Conservation (phyloP, 2,113 vertebrate genomes). For the Crotalus horridus region DNA sequence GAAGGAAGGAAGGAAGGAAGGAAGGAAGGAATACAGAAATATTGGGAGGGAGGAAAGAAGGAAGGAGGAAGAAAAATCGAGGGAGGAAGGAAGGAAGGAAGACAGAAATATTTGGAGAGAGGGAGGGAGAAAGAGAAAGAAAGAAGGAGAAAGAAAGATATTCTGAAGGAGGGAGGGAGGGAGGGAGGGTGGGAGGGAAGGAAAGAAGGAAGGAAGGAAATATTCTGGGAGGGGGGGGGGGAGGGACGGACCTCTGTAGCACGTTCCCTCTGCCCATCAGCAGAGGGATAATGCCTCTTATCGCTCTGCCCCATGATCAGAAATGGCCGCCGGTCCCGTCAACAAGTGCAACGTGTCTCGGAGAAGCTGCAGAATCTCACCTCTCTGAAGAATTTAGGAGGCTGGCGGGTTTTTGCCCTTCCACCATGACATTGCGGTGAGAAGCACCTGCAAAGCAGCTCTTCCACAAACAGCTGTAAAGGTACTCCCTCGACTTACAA, state of each 20-base stretch:
- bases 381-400: constrained; percentile 5
- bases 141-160: no score
- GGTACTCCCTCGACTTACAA: no score
- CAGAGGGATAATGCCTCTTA: background rate
- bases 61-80: constrained; percentile 57
- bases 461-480: no score
- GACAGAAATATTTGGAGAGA: no score
- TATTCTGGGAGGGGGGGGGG: no score
- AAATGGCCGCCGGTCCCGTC: constrained; percentile 57
- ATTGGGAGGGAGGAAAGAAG: constrained; percentile 31
- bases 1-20: background rate
- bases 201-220: no score
- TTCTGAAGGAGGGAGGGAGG: no score
- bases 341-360: constrained; percentile 43
- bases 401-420: background rate
- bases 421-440: constrained; percentile 8
- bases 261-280: constrained; percentile 27
- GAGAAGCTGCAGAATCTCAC: constrained; percentile 33
- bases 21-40: background rate
- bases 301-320: constrained; percentile 31
- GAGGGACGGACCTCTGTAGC: no score
- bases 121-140: background rate
- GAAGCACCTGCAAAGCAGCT: constrained; percentile 31
- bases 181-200: no score
- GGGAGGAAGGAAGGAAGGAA: constrained; percentile 36